A percentile compares a stretch with the other conserved stretches of the same genome.
phyloP scores from a whole-genome alignment of 2,797 vertebrate species.

The Vultur gryphus region DNA sequence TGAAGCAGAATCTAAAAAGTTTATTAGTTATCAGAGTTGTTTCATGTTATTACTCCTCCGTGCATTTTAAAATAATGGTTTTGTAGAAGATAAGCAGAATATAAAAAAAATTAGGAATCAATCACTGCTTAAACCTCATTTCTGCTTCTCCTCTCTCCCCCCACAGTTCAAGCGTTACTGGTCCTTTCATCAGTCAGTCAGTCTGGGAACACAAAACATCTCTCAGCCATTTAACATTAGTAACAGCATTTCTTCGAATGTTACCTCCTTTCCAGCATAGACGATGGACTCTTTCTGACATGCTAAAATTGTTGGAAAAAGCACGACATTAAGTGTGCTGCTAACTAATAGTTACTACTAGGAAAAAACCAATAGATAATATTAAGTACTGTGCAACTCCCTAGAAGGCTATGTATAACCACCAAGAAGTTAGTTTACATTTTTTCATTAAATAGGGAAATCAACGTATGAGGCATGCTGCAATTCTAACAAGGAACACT shows the following conservation, averaged over 20 bases:
- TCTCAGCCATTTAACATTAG: conserved; percentile 8
- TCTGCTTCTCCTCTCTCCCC: not conserved
- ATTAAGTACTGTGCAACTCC: not conserved
- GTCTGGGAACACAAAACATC: not conserved
- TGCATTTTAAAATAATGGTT: conserved; percentile 47
- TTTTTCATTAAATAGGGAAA: not conserved
- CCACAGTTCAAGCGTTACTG: not conserved
- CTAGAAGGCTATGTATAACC: not conserved
- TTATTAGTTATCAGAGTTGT: conserved; percentile 65
- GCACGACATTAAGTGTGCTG: not conserved
- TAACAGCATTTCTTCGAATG: not conserved
- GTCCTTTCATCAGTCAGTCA: conserved; percentile 11
- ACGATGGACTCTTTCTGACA: not conserved
- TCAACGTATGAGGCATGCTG: not conserved
- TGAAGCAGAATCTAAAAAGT: conserved; percentile 66
- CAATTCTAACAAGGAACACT: not conserved
- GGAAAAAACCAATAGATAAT: not conserved
- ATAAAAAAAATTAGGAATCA: not conserved
- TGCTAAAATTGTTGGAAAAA: not conserved
- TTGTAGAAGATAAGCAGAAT: not conserved
- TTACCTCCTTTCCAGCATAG: not conserved
- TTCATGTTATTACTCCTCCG: conserved; percentile 9
- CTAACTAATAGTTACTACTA: not conserved
- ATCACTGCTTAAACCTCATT: not conserved
- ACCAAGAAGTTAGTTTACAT: not conserved